These are phyloP conservation scores for Ophraella communa DNA, from an alignment of 2,888 invertebrate species.

Conservation along the genomic window DNA sequence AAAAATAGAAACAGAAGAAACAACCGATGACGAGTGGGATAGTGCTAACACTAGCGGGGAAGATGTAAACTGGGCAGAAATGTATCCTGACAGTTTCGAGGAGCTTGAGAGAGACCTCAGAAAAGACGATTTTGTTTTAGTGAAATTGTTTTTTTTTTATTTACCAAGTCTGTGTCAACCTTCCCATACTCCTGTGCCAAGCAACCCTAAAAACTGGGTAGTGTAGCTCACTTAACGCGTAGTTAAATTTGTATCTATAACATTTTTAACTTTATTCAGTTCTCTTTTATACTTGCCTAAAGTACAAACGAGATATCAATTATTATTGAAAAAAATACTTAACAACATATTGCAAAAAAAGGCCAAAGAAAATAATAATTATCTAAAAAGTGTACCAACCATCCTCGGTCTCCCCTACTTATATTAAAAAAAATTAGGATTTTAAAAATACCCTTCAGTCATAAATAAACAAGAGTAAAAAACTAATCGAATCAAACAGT, in stretches of 20 bases:
- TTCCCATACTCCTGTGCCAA: not conserved
- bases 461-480: too few relatives aligned
- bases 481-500: too few relatives aligned
- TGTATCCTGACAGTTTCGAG: not conserved
- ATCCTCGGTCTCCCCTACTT: too few relatives aligned
- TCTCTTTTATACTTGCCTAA: slow-evolving; percentile 1
- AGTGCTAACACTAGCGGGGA: not conserved
- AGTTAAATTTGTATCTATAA: not conserved
- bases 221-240: not conserved
- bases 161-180: not conserved
- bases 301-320: slow-evolving; percentile 6
- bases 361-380: too few relatives aligned
- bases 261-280: slow-evolving; percentile 1
- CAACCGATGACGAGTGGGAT: not conserved
- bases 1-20: not conserved
- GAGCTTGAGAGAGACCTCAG: not conserved
- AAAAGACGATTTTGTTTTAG: not conserved
- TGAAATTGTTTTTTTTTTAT: not conserved
- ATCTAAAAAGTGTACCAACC: too few relatives aligned
- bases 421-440: too few relatives aligned
- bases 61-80: not conserved
- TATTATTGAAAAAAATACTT: not conserved
- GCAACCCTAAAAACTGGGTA: not conserved
- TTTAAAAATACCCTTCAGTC: too few relatives aligned
- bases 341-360: too few relatives aligned